These are phyloP conservation scores for Zelostemma sp. DNA, from an alignment of 1,140 invertebrate species.

Conservation along the genomic window DNA sequence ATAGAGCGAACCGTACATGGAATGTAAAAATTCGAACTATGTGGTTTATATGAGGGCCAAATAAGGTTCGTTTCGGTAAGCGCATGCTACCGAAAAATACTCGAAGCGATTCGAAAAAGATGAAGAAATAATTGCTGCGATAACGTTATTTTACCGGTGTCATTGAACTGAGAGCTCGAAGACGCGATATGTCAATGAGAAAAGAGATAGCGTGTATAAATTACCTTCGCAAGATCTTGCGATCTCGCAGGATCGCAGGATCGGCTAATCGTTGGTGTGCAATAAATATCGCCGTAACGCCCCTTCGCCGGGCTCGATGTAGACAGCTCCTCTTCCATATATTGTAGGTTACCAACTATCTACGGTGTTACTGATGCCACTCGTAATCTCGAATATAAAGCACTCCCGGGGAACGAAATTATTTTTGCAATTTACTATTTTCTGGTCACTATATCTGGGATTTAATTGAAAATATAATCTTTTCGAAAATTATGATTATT, in stretches of 20 bases:
- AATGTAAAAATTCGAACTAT: too few species aligned
- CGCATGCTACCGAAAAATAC: too few species aligned
- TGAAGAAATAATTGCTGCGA: too few species aligned
- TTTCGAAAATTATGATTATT: background rate
- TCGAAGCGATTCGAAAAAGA: too few species aligned
- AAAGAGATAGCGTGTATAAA: conserved; percentile 38
- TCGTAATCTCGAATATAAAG: background rate
- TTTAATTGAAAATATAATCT: conserved; percentile 2
- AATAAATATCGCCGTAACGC: conserved; percentile 47
- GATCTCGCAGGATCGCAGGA: conserved; percentile 40
- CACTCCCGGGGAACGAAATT: background rate
- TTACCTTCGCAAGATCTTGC: conserved; percentile 16
- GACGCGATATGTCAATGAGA: conserved; percentile 42
- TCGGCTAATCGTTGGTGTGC: conserved; percentile 47
- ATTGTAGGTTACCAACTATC: conserved; percentile 24
- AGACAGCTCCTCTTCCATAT: conserved; percentile 28
- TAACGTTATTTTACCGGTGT: conserved; percentile 32
- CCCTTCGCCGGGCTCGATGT: conserved; percentile 31
- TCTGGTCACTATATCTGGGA: background rate
- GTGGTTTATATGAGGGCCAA: too few species aligned
- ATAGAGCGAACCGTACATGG: too few species aligned
- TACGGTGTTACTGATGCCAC: conserved; percentile 1
- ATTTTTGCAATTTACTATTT: background rate
- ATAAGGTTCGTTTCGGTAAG: too few species aligned
- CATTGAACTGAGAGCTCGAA: conserved; percentile 2